These are phyloP conservation scores for Scleropages formosus DNA, from an alignment of 2,797 vertebrate genomes.

Conservation along the genomic window DNA sequence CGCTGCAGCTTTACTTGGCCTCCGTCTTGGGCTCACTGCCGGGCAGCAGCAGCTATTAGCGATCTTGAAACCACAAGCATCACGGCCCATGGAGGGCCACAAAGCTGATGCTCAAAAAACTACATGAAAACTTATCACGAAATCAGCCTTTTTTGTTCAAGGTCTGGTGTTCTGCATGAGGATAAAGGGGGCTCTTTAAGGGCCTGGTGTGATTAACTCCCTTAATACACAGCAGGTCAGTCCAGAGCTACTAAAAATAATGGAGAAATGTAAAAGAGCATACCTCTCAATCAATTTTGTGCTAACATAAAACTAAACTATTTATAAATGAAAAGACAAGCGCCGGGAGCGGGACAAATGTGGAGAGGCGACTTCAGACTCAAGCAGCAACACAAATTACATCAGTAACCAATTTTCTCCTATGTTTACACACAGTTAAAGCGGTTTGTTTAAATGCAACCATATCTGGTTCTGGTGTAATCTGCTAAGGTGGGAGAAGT, in stretches of 20 bases:
- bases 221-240: not conserved
- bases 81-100: too few species aligned
- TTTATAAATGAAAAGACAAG: not conserved
- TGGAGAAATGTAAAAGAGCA: not conserved
- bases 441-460: not conserved
- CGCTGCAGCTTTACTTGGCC: not conserved
- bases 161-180: too few species aligned
- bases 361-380: not conserved
- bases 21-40: not conserved
- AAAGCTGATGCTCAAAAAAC: too few species aligned
- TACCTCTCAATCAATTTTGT: not conserved
- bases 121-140: too few species aligned
- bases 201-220: not conserved
- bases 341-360: not conserved
- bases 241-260: not conserved
- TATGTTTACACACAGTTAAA: not conserved
- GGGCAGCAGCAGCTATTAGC: too few species aligned
- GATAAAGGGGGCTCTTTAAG: not conserved
- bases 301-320: slow-evolving; percentile 6
- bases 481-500: too few species aligned
- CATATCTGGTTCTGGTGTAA: not conserved
- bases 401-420: not conserved
- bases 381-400: not conserved
- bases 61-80: too few species aligned
- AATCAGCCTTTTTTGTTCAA: too few species aligned